phyloP scores from a whole-genome alignment of 2,113 vertebrate genomes.

The Ameiurus melas region DNA sequence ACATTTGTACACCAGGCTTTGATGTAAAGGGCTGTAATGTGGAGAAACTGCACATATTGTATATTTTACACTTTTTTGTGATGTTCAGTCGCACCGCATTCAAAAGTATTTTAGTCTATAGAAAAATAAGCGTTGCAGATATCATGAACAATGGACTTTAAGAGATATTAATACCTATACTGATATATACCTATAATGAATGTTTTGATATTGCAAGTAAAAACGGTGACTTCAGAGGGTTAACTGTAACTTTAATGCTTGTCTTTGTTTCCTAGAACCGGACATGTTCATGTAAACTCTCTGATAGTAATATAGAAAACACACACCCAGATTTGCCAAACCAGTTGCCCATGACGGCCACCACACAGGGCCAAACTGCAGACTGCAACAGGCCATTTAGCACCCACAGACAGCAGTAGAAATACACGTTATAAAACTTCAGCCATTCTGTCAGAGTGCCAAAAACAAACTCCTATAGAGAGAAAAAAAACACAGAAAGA shows the following conservation, averaged over 20 bases:
- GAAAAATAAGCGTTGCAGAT: not conserved
- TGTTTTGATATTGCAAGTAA: not conserved
- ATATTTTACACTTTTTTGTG: not conserved
- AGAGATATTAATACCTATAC: not conserved
- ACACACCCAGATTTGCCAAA: constrained; percentile 92
- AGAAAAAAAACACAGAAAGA: not conserved
- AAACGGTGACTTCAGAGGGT: not conserved
- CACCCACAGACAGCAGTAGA: constrained; percentile 90
- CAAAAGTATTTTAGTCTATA: not conserved
- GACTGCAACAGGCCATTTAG: constrained; percentile 94
- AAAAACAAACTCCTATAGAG: constrained; percentile 72
- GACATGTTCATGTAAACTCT: not conserved
- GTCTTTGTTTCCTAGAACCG: too few relatives aligned
- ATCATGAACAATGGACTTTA: not conserved
- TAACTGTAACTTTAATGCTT: not conserved
- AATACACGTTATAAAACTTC: constrained; percentile 86
- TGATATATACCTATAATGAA: too few relatives aligned
- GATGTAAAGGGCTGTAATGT: not conserved
- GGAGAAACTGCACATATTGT: not conserved
- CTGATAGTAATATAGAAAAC: not conserved
- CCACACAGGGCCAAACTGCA: constrained; percentile 95
- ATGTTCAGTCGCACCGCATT: not conserved
- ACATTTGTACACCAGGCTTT: not conserved
- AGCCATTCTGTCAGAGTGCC: constrained; percentile 93
- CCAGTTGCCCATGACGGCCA: constrained; percentile 98